Evolutionary conservation across 2,113 vertebrate genomes (phyloP), one percentile per base, ranked within the genome.

Genomic region (Gambusia affinis): DNA sequence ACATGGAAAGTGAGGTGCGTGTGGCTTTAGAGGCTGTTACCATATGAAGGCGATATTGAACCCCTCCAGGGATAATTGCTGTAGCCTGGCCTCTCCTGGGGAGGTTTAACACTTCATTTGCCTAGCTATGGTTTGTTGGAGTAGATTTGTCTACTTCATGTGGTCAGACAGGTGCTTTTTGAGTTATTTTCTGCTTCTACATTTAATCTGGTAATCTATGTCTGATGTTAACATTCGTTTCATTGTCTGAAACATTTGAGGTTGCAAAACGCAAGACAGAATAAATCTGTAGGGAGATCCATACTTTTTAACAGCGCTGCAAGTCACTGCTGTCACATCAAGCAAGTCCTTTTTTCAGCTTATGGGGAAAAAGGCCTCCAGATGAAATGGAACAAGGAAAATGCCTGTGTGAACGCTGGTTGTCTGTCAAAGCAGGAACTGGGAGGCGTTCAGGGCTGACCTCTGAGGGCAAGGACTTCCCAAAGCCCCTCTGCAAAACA

Each of bases 391-490:
- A 94, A 93, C 91, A 91, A 92, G 90, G 86, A 93, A 92, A 93
- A 92, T 62, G 82, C 87, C 88, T 92, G 88, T 91, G 78, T 85
- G 88, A 87, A 83, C 31, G 19, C 81, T 71, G 78, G 85, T 84
- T 93, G 92, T 93, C 94, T 93, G 92, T 93, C 92, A 92, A 92
- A 93, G 92, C 93, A 94, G 94, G 93, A 95, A 95, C 91, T 89
- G 86, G 91, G 93, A 93, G 93, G 93, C 82, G 92, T 85, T 89
- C 75, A 72, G 60, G 44, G 65, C 61, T 94, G 91, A 94, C 92
- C 92, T 93, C 86, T 42, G 74, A 91, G 91, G 91, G 90, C 92
- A 94, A 93, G 90, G 90, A 92, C 92, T 93, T 94, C 92, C 92
- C 93, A 91, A 85, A 92, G 89, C 85, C 91, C 90, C 90, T 88